Percentiles rank a stretch among this genome's conserved stretches.
Conservation (phyloP, 2,113 vertebrate genomes). For the Catharus minimus region DNA sequence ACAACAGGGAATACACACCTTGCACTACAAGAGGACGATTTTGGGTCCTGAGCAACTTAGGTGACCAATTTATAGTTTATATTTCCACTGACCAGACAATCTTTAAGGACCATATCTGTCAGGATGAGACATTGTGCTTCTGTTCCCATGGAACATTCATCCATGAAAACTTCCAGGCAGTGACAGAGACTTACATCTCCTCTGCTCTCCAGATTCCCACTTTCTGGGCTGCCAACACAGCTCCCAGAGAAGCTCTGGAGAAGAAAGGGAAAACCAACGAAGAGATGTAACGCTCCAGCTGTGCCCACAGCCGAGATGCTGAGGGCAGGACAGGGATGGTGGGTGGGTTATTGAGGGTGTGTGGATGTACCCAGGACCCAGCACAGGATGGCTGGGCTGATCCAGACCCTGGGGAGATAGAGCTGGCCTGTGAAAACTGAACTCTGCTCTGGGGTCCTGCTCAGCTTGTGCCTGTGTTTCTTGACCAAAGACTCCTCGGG, state of each 20-base stretch:
- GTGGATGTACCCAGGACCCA: not conserved
- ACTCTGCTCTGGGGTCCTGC: not conserved
- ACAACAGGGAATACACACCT: not conserved
- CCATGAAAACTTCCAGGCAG: not conserved
- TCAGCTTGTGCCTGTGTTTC: not conserved
- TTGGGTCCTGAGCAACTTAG: not conserved
- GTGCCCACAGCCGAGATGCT: not conserved
- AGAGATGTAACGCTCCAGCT: not conserved
- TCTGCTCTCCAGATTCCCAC: not conserved
- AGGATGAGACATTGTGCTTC: not conserved
- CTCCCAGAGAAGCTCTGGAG: not conserved
- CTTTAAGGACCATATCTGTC: not conserved
- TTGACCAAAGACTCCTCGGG: not conserved
- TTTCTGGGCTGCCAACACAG: not conserved
- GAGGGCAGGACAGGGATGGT: not conserved
- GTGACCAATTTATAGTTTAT: not conserved
- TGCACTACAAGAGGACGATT: not conserved
- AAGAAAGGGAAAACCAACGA: not conserved
- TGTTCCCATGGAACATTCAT: not conserved
- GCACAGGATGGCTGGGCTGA: not conserved
- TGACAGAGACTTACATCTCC: not conserved
- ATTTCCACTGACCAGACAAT: not conserved
- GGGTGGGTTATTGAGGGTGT: rapidly evolving
- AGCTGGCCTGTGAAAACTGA: not conserved
- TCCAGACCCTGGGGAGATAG: not conserved